These are phyloP conservation scores for Mercenaria mercenaria DNA, from an alignment of 1,140 invertebrate genomes.

Conservation along the genomic window DNA sequence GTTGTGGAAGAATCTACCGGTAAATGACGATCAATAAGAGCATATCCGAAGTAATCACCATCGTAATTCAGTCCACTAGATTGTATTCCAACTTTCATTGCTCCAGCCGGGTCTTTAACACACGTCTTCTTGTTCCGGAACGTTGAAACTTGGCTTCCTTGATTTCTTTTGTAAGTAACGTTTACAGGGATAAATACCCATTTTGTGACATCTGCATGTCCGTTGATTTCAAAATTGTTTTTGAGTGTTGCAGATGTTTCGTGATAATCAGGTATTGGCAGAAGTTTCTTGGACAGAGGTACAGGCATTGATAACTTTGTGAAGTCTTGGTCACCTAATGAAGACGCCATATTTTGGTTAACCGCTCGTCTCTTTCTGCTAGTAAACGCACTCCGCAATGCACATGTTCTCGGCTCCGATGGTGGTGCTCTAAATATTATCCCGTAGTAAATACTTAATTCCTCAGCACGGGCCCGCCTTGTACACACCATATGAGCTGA, in stretches of 20 bases:
- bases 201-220: too few species aligned
- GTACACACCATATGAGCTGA: neutral
- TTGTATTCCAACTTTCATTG: neutral
- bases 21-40: neutral
- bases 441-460: neutral
- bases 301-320: too few species aligned
- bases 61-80: slow-evolving; percentile 21
- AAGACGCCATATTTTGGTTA: too few species aligned
- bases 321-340: too few species aligned
- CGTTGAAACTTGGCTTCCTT: neutral
- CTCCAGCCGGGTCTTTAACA: neutral
- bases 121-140: neutral
- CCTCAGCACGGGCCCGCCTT: neutral
- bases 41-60: neutral
- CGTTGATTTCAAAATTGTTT: too few species aligned
- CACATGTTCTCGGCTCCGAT: too few species aligned
- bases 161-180: neutral
- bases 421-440: slow-evolving; percentile 40
- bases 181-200: too few species aligned
- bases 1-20: neutral
- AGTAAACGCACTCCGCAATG: too few species aligned
- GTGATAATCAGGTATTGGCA: too few species aligned
- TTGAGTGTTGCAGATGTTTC: too few species aligned
- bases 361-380: too few species aligned
- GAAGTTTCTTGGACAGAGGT: too few species aligned